phyloP scores from a whole-genome alignment of 2,797 vertebrate species.

The Euthynnus affinis region DNA sequence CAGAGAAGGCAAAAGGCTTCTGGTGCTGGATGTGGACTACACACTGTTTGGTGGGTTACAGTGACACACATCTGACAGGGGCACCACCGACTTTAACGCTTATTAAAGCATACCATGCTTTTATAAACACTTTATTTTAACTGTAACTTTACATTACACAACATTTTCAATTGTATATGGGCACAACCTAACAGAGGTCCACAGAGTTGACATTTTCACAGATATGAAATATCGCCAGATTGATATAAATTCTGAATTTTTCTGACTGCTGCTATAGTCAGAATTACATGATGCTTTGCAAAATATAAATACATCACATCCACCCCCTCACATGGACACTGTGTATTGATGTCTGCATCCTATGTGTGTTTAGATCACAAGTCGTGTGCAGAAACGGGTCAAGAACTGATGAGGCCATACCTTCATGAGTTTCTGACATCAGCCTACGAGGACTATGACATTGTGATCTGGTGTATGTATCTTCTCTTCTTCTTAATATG shows the following conservation, averaged over 20 bases:
- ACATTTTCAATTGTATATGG: too few species aligned
- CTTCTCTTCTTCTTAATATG: neutral
- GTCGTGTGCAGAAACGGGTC: conserved; percentile 97
- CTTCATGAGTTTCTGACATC: conserved; percentile 98
- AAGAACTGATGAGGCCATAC: conserved; percentile 98
- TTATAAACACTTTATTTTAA: neutral
- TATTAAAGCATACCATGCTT: neutral
- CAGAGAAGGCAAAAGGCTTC: conserved; percentile 95
- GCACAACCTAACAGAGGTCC: too few species aligned
- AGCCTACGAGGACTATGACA: conserved; percentile 98
- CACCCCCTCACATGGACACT: neutral
- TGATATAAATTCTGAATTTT: conserved; percentile 3
- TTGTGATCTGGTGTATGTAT: conserved; percentile 99
- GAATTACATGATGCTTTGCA: neutral
- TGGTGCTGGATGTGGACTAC: conserved; percentile 98
- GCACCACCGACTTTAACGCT: neutral
- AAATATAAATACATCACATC: conserved; percentile 3
- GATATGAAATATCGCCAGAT: neutral
- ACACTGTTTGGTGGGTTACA: conserved; percentile 94
- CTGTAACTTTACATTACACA: neutral
- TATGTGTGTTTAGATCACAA: conserved; percentile 91
- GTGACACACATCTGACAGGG: neutral
- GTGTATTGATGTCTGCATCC: neutral
- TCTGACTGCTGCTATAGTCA: neutral
- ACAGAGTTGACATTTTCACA: too few species aligned